Percentiles rank a stretch among this genome's conserved stretches.
phyloP scores from a whole-genome alignment of 1,140 invertebrate species.

The Tetraneura akinire region DNA sequence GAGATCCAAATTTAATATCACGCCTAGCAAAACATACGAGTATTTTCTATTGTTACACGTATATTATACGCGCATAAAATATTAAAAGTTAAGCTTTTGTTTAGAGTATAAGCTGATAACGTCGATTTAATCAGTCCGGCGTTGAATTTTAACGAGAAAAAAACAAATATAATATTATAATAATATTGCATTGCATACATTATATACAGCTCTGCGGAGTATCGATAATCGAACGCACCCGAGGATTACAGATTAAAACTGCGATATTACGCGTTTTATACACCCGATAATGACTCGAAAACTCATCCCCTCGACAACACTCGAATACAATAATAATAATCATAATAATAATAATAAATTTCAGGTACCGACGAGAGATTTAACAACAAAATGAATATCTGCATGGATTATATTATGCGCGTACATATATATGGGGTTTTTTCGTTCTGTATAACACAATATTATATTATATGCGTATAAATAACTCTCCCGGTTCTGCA shows the following conservation, averaged over 20 bases:
- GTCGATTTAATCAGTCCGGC: background rate
- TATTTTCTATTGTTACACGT: background rate
- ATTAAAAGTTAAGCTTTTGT: background rate
- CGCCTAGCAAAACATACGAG: too few species aligned
- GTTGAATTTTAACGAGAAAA: background rate
- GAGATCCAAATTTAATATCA: too few species aligned
- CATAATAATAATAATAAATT: slow-evolving; percentile 29
- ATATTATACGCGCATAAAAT: background rate
- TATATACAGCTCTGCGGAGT: background rate
- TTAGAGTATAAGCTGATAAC: too few species aligned
- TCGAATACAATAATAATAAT: background rate
- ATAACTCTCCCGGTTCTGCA: background rate
- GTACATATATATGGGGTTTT: background rate
- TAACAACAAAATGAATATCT: slow-evolving; percentile 38
- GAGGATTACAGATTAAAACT: slow-evolving; percentile 24
- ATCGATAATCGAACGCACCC: background rate
- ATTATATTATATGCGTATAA: background rate
- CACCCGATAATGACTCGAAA: slow-evolving; percentile 18
- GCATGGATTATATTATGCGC: slow-evolving; percentile 31
- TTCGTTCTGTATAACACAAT: background rate
- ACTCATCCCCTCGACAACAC: background rate
- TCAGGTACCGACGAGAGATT: slow-evolving; percentile 30
- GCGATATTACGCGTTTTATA: background rate
- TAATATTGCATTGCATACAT: background rate
- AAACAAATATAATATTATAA: background rate